Conservation (phyloP, 2,113 vertebrate genomes). For the Misgurnus anguillicaudatus region DNA sequence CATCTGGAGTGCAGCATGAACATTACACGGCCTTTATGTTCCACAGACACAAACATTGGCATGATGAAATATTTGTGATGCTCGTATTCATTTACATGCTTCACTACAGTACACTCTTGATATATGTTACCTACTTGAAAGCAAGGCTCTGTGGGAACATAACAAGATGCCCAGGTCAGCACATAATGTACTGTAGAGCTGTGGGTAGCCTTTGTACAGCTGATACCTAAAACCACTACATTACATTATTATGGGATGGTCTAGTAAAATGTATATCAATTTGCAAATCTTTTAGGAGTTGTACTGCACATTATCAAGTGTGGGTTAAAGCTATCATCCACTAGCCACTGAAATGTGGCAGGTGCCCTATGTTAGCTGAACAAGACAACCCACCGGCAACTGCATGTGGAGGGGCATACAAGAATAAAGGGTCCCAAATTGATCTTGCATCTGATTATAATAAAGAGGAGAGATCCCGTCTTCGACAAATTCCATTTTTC, state of each 20-base stretch:
- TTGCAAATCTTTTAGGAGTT: background rate
- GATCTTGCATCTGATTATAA: background rate
- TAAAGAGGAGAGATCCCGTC: background rate
- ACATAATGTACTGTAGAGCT: too few species aligned
- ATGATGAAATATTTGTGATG: slow-evolving; percentile 50
- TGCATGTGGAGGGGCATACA: background rate
- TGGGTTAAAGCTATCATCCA: too few species aligned
- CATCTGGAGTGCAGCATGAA: slow-evolving; percentile 33
- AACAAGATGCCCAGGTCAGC: background rate
- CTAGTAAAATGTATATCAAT: too few species aligned
- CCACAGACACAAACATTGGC: slow-evolving; percentile 36
- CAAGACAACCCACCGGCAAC: too few species aligned
- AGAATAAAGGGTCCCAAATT: background rate
- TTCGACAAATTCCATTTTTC: too few species aligned
- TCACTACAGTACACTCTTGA: background rate
- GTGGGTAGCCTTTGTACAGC: too few species aligned
- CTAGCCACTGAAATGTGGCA: too few species aligned
- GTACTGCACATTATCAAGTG: too few species aligned
- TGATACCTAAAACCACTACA: too few species aligned
- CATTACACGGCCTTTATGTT: slow-evolving; percentile 31
- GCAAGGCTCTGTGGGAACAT: slow-evolving; percentile 7
- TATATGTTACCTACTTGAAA: slow-evolving; percentile 27
- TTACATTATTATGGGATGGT: too few species aligned
- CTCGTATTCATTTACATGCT: slow-evolving; percentile 20
- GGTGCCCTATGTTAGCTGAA: too few species aligned